Conservation (phyloP, 2,888 invertebrate genomes). For the Eupithecia insigniata region DNA sequence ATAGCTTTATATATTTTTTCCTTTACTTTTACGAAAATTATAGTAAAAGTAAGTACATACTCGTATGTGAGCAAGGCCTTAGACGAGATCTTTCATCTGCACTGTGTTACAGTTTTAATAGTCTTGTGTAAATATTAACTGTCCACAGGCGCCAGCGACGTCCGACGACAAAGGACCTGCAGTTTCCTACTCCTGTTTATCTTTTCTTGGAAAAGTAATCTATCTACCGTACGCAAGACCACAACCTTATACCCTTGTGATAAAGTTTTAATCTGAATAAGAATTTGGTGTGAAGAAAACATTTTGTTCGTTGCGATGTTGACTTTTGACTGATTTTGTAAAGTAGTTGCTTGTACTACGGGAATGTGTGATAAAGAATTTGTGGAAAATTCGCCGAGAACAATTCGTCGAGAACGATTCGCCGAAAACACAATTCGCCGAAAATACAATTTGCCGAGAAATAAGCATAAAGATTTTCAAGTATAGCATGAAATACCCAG, state of each 20-base stretch:
- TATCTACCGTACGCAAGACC: constrained; percentile 29
- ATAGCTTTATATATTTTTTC: no score
- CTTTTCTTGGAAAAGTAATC: constrained; percentile 42
- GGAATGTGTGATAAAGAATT: constrained; percentile 12
- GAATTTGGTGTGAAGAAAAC: constrained; percentile 11
- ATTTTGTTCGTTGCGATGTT: constrained; percentile 11
- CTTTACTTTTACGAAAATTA: background rate
- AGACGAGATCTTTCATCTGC: background rate
- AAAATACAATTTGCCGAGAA: no score
- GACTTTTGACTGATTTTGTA: constrained; percentile 27
- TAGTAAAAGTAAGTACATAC: background rate
- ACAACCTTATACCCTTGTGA: background rate
- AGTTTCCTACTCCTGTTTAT: constrained; percentile 43
- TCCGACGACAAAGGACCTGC: constrained; percentile 43
- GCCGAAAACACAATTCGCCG: no score
- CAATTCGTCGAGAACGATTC: no score
- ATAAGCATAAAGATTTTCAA: no score
- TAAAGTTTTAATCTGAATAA: background rate
- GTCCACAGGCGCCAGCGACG: constrained; percentile 30
- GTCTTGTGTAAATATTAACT: constrained; percentile 39
- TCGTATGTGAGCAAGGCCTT: background rate
- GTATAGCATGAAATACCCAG: no score
- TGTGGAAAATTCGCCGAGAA: no score
- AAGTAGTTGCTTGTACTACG: constrained; percentile 9
- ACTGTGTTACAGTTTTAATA: constrained; percentile 26